Conservation (phyloP, 1,140 invertebrate genomes). For the Vanessa tameamea region DNA sequence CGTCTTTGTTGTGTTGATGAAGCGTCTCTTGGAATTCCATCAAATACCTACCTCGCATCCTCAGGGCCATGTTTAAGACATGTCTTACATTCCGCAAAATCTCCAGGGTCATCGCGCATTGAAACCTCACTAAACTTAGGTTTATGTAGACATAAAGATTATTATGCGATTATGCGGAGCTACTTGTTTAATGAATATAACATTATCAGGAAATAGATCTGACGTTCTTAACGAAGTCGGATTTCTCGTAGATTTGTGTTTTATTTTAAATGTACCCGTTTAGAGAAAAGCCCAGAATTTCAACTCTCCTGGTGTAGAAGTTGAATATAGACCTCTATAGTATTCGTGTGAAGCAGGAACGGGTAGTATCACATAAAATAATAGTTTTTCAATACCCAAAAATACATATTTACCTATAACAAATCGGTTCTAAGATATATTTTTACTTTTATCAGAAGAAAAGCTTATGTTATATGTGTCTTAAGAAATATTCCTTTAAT, state of each 20-base stretch:
- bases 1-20: slow-evolving; percentile 10
- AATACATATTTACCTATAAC: too few relatives aligned
- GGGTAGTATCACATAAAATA: too few relatives aligned
- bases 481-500: too few relatives aligned
- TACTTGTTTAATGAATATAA: not conserved
- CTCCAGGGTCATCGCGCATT: slow-evolving; percentile 14
- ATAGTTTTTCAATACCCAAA: too few relatives aligned
- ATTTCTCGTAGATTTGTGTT: not conserved
- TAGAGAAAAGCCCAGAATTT: too few relatives aligned
- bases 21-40: slow-evolving; percentile 12
- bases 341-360: too few relatives aligned
- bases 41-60: slow-evolving; percentile 2
- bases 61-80: not conserved
- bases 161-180: not conserved
- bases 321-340: too few relatives aligned
- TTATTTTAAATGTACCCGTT: too few relatives aligned
- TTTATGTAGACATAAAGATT: not conserved
- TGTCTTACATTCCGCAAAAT: slow-evolving; percentile 16
- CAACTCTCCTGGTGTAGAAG: too few relatives aligned
- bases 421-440: too few relatives aligned
- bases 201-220: not conserved
- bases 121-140: not conserved
- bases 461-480: too few relatives aligned
- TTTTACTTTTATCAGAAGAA: too few relatives aligned
- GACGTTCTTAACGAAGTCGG: not conserved